phyloP scores from a whole-genome alignment of 2,888 invertebrate species.

The Standfussiana lucernea region DNA sequence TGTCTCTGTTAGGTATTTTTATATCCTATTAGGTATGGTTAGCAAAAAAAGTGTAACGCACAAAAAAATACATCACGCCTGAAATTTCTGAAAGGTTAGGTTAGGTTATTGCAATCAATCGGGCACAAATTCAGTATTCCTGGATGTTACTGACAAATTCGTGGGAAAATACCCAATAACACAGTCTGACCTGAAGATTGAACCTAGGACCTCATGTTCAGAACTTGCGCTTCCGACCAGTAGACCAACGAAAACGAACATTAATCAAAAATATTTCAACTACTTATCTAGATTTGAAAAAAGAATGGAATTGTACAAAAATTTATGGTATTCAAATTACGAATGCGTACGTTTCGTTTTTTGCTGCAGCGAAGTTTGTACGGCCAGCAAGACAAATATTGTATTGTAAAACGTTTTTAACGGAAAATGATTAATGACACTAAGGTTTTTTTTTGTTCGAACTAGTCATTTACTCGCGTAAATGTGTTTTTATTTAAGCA shows the following conservation, averaged over 20 bases:
- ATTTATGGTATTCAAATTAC: conserved; percentile 52
- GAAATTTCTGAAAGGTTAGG: background rate
- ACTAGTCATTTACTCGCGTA: conserved; percentile 53
- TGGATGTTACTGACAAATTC: no score
- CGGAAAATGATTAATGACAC: conserved; percentile 64
- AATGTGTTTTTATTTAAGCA: conserved; percentile 55
- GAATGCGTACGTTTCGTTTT: conserved; percentile 42
- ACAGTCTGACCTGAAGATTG: background rate
- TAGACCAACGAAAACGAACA: background rate
- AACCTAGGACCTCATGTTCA: background rate
- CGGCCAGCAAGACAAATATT: conserved; percentile 56
- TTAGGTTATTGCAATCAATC: background rate
- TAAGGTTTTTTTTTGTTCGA: conserved; percentile 49
- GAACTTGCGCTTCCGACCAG: background rate
- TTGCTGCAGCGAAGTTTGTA: conserved; percentile 33
- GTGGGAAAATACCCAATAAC: background rate
- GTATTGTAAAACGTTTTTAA: conserved; percentile 53
- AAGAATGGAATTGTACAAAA: conserved; percentile 42
- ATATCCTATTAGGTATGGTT: conserved; percentile 61
- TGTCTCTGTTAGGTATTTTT: conserved; percentile 58
- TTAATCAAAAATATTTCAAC: conserved; percentile 5
- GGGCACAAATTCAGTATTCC: background rate
- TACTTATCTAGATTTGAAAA: conserved; percentile 45
- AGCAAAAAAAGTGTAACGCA: conserved; percentile 33
- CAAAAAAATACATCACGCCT: background rate